A percentile compares a stretch with the other conserved stretches of the same genome.
Evolutionary conservation across 1,140 invertebrate genomes (phyloP).

Genomic region (Probaryconus sp.): DNA sequence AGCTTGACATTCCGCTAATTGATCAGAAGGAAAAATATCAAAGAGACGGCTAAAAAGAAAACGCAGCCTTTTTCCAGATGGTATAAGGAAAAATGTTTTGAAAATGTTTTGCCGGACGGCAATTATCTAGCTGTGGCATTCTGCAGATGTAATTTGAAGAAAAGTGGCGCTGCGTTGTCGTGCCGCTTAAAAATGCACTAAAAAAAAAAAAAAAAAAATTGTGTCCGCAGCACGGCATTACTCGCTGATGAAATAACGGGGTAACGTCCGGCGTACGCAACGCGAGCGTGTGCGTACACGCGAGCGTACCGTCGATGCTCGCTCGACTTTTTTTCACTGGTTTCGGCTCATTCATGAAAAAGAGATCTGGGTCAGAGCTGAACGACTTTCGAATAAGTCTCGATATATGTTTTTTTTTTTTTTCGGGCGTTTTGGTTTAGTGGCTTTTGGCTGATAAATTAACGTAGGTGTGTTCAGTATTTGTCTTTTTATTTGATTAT

Average conservation of each 20-base stretch:
- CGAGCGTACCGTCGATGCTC: conserved; percentile 40
- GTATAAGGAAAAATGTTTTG: too few species aligned
- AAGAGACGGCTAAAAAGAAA: too few species aligned
- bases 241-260: conserved; percentile 44
- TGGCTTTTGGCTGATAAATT: conserved; percentile 25
- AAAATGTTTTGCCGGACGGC: too few species aligned
- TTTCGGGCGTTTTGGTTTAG: conserved; percentile 21
- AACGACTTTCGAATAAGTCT: conserved; percentile 44
- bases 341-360: conserved; percentile 53
- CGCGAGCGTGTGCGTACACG: conserved; percentile 31
- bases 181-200: conserved; percentile 2
- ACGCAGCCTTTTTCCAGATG: too few species aligned
- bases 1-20: too few species aligned
- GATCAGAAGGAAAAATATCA: too few species aligned
- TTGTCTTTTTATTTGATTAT: too few species aligned
- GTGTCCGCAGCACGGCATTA: conserved; percentile 13
- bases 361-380: conserved; percentile 43
- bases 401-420: conserved; percentile 6
- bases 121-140: too few species aligned
- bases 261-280: conserved; percentile 34
- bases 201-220: conserved; percentile 6
- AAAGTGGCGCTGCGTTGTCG: background rate
- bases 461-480: conserved; percentile 4
- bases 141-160: too few species aligned
- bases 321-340: conserved; percentile 20